Evolutionary conservation across 2,797 vertebrate genomes (phyloP).

Genomic region (Fundulus diaphanus): DNA sequence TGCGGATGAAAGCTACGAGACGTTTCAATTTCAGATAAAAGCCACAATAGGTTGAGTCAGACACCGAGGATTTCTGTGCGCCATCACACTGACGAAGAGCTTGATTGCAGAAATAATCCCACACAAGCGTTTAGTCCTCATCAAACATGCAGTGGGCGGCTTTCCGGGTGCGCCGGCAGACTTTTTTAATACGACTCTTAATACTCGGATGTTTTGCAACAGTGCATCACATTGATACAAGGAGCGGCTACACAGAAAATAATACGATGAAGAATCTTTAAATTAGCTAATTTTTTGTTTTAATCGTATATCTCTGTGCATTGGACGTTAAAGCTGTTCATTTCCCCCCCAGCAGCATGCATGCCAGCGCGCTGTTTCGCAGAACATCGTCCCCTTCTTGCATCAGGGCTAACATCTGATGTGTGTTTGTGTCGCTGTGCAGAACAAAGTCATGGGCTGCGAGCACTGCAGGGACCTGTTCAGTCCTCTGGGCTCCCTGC

Average conservation of each 20-base stretch:
- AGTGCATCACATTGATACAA: neutral
- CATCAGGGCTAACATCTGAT: neutral
- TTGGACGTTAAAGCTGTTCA: neutral
- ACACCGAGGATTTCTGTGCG: neutral
- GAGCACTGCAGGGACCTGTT: constrained; percentile 95
- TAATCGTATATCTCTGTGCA: neutral
- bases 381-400: neutral
- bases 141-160: constrained; percentile 17
- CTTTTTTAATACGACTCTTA: constrained; percentile 5
- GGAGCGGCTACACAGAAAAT: neutral
- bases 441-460: constrained; percentile 91
- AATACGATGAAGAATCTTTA: neutral
- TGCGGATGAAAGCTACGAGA: constrained; percentile 5
- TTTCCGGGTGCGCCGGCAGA: constrained; percentile 19
- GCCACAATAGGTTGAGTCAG: neutral
- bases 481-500: constrained; percentile 88
- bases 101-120: constrained; percentile 26
- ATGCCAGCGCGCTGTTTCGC: neutral
- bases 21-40: neutral
- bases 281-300: too few species aligned
- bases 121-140: neutral
- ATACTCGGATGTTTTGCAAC: neutral
- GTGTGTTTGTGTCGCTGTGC: constrained; percentile 10
- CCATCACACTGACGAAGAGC: constrained; percentile 9
- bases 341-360: neutral